phyloP scores from a whole-genome alignment of 2,113 vertebrate species.

The Channa maculata region DNA sequence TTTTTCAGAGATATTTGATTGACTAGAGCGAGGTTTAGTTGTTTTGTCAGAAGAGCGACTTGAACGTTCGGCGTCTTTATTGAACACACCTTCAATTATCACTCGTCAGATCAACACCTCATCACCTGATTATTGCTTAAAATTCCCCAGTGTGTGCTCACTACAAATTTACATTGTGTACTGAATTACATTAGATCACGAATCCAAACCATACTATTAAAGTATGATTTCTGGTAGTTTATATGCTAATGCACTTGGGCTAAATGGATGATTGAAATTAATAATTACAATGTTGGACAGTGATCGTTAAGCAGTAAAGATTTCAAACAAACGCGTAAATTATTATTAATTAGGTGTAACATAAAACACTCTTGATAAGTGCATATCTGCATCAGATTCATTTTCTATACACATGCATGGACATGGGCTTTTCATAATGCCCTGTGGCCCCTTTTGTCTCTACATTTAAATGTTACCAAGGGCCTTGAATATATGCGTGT shows the following conservation, averaged over 20 bases:
- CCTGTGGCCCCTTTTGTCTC: constrained; percentile 72
- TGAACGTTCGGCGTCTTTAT: constrained; percentile 7
- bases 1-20: constrained; percentile 31
- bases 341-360: constrained; percentile 62
- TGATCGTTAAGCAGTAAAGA: constrained; percentile 56
- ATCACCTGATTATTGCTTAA: constrained; percentile 10
- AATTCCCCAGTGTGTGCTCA: background rate
- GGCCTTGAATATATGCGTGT: constrained; percentile 68
- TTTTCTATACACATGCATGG: constrained; percentile 54
- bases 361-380: constrained; percentile 57
- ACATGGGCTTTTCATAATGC: constrained; percentile 60
- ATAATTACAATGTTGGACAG: constrained; percentile 65
- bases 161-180: constrained; percentile 41
- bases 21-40: constrained; percentile 7
- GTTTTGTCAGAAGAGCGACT: constrained; percentile 26
- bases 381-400: constrained; percentile 62
- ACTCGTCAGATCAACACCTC: constrained; percentile 27
- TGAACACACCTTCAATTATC: constrained; percentile 46
- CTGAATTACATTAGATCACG: constrained; percentile 53
- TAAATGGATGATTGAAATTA: constrained; percentile 68
- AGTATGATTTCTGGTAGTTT: constrained; percentile 53
- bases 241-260: constrained; percentile 58
- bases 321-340: constrained; percentile 74
- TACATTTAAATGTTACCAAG: constrained; percentile 66
- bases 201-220: constrained; percentile 55